A percentile compares a stretch with the other conserved stretches of the same genome.
phyloP scores from a whole-genome alignment of 2,797 vertebrate genomes.

The Paramormyrops hopkinsi region DNA sequence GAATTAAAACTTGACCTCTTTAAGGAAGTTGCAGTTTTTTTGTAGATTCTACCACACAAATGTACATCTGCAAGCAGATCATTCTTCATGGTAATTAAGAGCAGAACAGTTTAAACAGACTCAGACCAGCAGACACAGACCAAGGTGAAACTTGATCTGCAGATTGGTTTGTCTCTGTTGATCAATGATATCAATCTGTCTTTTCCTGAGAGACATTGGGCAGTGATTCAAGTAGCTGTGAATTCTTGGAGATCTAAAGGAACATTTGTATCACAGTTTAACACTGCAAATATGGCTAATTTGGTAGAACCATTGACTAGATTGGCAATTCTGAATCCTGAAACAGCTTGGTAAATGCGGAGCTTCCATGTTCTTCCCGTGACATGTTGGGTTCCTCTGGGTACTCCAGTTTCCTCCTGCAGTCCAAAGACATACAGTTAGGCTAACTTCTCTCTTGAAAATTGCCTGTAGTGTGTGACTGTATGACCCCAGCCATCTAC shows the following conservation, averaged over 20 bases:
- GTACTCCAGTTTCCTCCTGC: neutral
- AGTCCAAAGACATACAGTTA: neutral
- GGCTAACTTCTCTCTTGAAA: neutral
- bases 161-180: neutral
- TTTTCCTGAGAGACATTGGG: neutral
- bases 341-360: neutral
- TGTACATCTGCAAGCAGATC: neutral
- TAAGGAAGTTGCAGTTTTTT: neutral
- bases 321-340: neutral
- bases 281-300: neutral
- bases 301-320: neutral
- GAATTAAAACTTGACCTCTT: constrained; percentile 60
- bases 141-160: neutral
- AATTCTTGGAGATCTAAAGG: neutral
- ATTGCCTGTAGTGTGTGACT: neutral
- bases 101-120: neutral
- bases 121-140: neutral
- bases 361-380: neutral
- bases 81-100: neutral
- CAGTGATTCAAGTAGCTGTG: neutral
- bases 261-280: neutral
- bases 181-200: neutral
- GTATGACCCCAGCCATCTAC: neutral
- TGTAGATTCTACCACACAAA: neutral
- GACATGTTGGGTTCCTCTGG: neutral